Evolutionary conservation across 2,888 invertebrate species (phyloP).

Genomic region (Parochlus steinenii): DNA sequence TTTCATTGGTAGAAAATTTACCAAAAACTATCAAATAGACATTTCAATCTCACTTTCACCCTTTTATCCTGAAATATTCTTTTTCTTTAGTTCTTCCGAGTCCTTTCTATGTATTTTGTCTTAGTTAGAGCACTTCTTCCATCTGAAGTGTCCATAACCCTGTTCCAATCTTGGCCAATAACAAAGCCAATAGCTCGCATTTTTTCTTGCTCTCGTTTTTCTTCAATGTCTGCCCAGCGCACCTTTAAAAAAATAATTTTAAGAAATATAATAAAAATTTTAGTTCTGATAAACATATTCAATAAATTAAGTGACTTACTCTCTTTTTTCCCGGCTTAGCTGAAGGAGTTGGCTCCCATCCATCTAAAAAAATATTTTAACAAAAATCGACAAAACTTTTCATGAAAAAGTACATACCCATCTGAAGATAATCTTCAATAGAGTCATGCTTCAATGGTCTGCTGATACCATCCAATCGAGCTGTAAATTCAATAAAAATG

Average conservation of each 20-base stretch:
- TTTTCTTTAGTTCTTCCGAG: constrained; percentile 22
- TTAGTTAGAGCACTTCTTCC: constrained; percentile 81
- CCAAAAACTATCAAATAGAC: no score
- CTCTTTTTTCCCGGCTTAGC: constrained; percentile 69
- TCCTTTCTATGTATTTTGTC: constrained; percentile 77
- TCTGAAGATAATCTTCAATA: constrained; percentile 84
- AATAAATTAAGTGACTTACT: constrained; percentile 42
- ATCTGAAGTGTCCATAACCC: constrained; percentile 84
- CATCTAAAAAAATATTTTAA: no score
- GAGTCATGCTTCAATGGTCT: constrained; percentile 57
- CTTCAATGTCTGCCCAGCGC: constrained; percentile 95
- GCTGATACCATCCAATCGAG: constrained; percentile 80
- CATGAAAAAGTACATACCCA: no score
- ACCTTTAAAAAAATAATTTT: constrained; percentile 42
- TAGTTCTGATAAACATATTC: background rate
- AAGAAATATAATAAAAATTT: constrained; percentile 8
- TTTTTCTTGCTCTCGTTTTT: constrained; percentile 76
- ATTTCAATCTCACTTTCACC: no score
- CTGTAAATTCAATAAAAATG: constrained; percentile 41
- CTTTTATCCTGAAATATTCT: background rate
- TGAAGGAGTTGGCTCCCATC: constrained; percentile 43
- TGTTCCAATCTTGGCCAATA: constrained; percentile 81
- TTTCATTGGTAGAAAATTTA: no score
- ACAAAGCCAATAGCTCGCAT: constrained; percentile 93
- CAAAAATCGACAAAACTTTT: no score